Percentiles rank a stretch among this genome's conserved stretches.
phyloP scores from a whole-genome alignment of 2,113 vertebrate species.

The Heterotilapia buettikoferi region DNA sequence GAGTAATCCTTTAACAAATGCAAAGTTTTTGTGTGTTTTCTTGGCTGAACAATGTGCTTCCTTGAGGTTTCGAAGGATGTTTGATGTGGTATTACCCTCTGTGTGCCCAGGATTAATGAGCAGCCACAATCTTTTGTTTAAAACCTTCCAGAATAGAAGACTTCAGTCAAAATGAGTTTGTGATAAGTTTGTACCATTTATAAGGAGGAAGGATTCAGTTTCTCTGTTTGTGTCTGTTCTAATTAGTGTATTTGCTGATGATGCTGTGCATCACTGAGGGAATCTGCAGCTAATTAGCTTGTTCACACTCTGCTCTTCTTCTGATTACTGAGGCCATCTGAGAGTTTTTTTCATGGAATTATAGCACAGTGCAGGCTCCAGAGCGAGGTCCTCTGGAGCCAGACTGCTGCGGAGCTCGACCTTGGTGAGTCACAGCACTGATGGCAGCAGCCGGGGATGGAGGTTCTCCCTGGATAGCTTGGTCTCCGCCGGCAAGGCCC shows the following conservation, averaged over 20 bases:
- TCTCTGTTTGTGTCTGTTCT: not conserved
- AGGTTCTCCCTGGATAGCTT: not conserved
- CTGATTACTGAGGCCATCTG: not conserved
- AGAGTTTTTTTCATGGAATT: not conserved
- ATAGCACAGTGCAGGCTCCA: slow-evolving; percentile 62
- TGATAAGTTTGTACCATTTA: not conserved
- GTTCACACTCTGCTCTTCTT: not conserved
- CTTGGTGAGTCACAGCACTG: not conserved
- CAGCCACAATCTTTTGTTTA: not conserved
- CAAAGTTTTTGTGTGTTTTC: not conserved
- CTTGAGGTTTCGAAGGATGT: not conserved
- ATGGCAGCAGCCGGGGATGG: not conserved
- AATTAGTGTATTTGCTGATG: not conserved
- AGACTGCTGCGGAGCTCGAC: not conserved
- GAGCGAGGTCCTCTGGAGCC: slow-evolving; percentile 42
- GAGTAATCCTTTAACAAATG: not conserved
- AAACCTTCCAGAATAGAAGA: not conserved
- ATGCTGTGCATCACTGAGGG: not conserved
- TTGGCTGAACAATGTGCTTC: not conserved
- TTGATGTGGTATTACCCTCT: not conserved
- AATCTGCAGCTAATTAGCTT: not conserved
- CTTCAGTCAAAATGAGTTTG: not conserved
- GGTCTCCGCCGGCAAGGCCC: not conserved
- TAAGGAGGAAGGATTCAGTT: not conserved
- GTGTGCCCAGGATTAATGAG: not conserved